phyloP scores from a whole-genome alignment of 2,797 vertebrate genomes.

The Ara ararauna region DNA sequence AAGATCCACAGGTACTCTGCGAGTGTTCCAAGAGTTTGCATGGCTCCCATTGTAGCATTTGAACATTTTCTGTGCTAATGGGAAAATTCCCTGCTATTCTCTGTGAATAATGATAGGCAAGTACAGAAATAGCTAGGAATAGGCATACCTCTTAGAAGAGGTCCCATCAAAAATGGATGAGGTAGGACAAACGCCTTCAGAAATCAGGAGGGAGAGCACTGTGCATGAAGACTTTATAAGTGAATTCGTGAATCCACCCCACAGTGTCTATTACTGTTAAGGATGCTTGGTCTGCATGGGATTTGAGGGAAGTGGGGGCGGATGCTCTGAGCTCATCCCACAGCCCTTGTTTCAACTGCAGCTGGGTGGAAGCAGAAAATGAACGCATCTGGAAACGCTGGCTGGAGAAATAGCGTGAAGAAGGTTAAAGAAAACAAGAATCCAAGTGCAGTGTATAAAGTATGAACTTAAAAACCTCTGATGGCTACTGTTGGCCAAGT shows the following conservation, averaged over 20 bases:
- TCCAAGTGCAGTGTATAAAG: neutral
- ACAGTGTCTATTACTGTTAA: neutral
- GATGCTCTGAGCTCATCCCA: neutral
- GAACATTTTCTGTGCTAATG: neutral
- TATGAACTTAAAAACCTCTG: neutral
- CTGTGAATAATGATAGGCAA: neutral
- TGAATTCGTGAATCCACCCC: neutral
- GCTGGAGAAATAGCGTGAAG: neutral
- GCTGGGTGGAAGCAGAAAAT: neutral
- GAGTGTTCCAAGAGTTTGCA: neutral
- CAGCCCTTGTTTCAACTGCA: neutral
- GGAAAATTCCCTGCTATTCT: neutral
- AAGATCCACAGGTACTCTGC: neutral
- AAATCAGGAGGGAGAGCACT: neutral
- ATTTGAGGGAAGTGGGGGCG: neutral
- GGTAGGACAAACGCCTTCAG: neutral
- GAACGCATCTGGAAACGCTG: neutral
- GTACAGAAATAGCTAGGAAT: neutral
- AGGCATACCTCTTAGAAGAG: neutral
- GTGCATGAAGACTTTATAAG: neutral
- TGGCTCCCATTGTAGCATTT: neutral
- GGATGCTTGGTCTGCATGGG: neutral
- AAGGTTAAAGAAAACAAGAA: neutral
- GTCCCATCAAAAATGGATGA: neutral
- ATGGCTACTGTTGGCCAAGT: neutral